phyloP scores from a whole-genome alignment of 35 echinoderm and acorn worm genomes.

The Ophioderma brevispina region DNA sequence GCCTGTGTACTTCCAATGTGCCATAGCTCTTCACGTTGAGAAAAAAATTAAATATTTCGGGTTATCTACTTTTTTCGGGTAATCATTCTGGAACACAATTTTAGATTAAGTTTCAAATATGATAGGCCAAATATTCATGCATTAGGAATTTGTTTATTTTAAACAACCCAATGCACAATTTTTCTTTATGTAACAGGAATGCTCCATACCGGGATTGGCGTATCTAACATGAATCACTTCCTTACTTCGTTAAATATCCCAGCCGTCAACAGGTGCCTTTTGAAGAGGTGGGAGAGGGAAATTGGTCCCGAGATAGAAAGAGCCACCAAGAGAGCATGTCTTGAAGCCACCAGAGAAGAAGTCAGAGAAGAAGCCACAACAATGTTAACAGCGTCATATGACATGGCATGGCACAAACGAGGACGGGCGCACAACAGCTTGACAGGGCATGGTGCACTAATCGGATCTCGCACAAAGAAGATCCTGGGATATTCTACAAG shows the following conservation, averaged over 20 bases:
- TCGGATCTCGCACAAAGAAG: neutral
- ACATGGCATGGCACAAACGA: neutral
- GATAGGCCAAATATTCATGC: too few species aligned
- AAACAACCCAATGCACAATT: too few species aligned
- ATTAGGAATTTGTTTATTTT: too few species aligned
- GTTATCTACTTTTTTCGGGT: too few species aligned
- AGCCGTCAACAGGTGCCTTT: neutral
- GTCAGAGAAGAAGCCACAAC: too few species aligned
- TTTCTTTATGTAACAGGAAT: neutral
- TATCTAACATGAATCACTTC: neutral
- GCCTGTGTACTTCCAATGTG: too few species aligned
- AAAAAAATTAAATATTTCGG: too few species aligned
- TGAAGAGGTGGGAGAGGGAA: neutral
- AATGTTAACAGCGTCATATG: neutral
- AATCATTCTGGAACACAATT: too few species aligned
- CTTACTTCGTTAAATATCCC: neutral
- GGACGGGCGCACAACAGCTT: neutral
- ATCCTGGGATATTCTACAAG: neutral
- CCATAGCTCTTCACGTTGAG: too few species aligned
- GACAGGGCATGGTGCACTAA: neutral
- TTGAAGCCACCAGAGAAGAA: neutral
- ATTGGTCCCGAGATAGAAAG: neutral
- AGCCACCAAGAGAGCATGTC: neutral
- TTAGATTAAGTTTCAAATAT: too few species aligned
- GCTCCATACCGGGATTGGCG: neutral